Evolutionary conservation across 2,888 invertebrate genomes (phyloP).

Genomic region (Luffia ferchaultella): DNA sequence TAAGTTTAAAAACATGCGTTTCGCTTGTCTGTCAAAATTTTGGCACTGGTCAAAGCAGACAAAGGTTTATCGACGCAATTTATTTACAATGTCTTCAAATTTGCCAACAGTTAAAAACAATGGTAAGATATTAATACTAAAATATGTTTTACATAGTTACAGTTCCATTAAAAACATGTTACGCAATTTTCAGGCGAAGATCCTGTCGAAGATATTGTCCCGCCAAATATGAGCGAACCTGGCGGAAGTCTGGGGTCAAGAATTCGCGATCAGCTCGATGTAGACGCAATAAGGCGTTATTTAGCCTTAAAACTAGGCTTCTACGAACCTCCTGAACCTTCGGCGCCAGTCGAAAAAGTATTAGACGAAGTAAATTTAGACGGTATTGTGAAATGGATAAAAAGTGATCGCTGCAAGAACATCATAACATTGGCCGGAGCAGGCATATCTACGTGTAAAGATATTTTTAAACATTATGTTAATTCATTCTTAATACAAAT

Average conservation of each 20-base stretch:
- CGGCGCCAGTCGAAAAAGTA: constrained; percentile 45
- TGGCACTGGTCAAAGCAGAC: constrained; percentile 15
- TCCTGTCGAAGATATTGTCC: constrained; percentile 28
- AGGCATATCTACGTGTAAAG: constrained; percentile 93
- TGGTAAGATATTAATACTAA: constrained; percentile 37
- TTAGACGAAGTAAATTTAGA: constrained; percentile 77
- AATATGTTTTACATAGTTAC: constrained; percentile 1
- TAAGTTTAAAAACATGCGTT: not conserved
- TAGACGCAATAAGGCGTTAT: constrained; percentile 72
- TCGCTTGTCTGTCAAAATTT: constrained; percentile 44
- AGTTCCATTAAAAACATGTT: not conserved
- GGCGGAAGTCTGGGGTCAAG: constrained; percentile 38
- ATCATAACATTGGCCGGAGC: constrained; percentile 95
- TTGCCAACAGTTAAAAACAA: constrained; percentile 51
- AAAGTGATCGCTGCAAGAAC: constrained; percentile 78
- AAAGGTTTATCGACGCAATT: constrained; percentile 34
- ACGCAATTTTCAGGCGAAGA: constrained; percentile 33
- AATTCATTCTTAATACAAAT: no score
- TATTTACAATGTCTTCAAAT: constrained; percentile 52
- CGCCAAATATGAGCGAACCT: constrained; percentile 34
- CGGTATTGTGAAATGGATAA: constrained; percentile 82
- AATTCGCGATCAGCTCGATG: constrained; percentile 52
- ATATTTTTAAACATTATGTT: constrained; percentile 6
- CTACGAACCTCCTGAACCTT: constrained; percentile 45
- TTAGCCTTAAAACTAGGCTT: constrained; percentile 72